Percentiles rank a stretch among this genome's conserved stretches.
These are phyloP conservation scores for Enteromius afrohamiltoni DNA, from an alignment of 2,797 vertebrate species.

Conservation along the genomic window DNA sequence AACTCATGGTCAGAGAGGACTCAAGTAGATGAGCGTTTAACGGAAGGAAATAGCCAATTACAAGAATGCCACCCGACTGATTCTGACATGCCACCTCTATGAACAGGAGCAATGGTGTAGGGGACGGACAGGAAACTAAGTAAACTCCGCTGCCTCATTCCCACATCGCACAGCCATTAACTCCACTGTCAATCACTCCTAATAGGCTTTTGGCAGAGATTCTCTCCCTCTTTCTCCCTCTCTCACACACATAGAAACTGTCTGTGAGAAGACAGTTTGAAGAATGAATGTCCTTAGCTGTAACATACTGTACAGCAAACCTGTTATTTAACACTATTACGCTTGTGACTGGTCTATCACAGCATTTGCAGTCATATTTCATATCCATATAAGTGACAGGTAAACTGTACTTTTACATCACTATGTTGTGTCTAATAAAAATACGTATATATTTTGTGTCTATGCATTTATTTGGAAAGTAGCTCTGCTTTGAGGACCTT, in stretches of 20 bases:
- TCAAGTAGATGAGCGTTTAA: constrained; percentile 71
- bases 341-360: neutral
- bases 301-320: neutral
- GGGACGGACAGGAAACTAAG: constrained; percentile 38
- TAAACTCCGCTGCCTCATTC: constrained; percentile 43
- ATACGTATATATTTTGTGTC: too few relatives aligned
- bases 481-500: too few relatives aligned
- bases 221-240: neutral
- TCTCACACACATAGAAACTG: neutral
- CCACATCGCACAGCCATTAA: constrained; percentile 51
- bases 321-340: neutral
- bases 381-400: neutral
- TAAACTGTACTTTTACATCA: neutral
- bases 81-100: constrained; percentile 38
- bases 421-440: neutral
- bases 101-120: constrained; percentile 25
- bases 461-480: too few relatives aligned
- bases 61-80: constrained; percentile 25
- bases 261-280: neutral
- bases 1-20: constrained; percentile 37
- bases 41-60: constrained; percentile 67
- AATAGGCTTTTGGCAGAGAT: constrained; percentile 44
- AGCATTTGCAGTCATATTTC: neutral
- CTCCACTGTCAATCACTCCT: constrained; percentile 58
- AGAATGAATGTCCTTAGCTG: neutral